Conservation (phyloP, 2,888 invertebrate species). For the Agrilus biguttatus region DNA sequence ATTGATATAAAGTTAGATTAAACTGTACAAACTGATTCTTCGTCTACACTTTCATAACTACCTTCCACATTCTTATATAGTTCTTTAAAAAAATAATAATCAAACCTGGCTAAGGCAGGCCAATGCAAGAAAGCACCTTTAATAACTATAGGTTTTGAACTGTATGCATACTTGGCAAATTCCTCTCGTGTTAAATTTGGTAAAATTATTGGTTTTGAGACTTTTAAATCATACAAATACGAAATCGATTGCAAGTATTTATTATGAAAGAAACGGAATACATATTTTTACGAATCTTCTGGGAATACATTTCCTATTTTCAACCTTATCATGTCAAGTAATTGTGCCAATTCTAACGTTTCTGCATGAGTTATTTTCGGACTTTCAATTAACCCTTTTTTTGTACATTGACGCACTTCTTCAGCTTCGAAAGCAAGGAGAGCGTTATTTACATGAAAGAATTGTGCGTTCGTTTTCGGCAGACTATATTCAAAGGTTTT, state of each 20-base stretch:
- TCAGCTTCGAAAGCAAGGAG: slow-evolving; percentile 66
- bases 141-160: slow-evolving; percentile 64
- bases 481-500: slow-evolving; percentile 45
- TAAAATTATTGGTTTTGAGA: slow-evolving; percentile 52
- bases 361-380: slow-evolving; percentile 51
- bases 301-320: too few relatives aligned
- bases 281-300: slow-evolving; percentile 7
- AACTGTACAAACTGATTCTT: slow-evolving; percentile 76
- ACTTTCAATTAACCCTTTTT: slow-evolving; percentile 51
- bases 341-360: slow-evolving; percentile 51
- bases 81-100: slow-evolving; percentile 51
- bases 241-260: background rate
- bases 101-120: slow-evolving; percentile 56
- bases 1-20: slow-evolving; percentile 62
- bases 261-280: slow-evolving; percentile 21
- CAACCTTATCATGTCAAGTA: slow-evolving; percentile 40
- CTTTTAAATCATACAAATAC: slow-evolving; percentile 58
- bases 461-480: slow-evolving; percentile 44
- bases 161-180: slow-evolving; percentile 62
- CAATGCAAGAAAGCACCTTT: slow-evolving; percentile 62
- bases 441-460: slow-evolving; percentile 56
- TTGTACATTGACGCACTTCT: slow-evolving; percentile 59
- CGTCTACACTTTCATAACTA: slow-evolving; percentile 58
- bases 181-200: slow-evolving; percentile 51
- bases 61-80: slow-evolving; percentile 53